Percentiles rank a stretch among this genome's conserved stretches.
Evolutionary conservation across 2,113 vertebrate genomes (phyloP).

Genomic region (Orycteropus afer): DNA sequence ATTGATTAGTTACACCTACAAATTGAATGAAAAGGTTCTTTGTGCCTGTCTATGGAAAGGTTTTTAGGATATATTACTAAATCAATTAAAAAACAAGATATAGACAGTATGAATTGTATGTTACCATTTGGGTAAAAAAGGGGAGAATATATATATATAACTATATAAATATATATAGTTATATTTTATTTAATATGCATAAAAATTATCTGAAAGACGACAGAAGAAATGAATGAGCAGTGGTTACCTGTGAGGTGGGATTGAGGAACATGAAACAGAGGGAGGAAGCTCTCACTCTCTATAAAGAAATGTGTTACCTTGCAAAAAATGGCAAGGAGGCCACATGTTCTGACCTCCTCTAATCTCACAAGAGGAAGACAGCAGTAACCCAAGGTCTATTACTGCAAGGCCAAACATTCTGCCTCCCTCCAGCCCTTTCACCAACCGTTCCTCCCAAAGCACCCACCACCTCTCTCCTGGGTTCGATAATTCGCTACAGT

Average conservation of each 20-base stretch:
- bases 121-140: not conserved
- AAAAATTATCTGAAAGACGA: constrained; percentile 28
- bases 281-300: not conserved
- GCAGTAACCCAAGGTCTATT: no score
- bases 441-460: no score
- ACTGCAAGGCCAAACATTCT: no score
- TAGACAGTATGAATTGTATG: not conserved
- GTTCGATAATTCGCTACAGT: no score
- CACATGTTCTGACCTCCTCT: no score
- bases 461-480: no score
- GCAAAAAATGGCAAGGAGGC: no score
- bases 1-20: not conserved
- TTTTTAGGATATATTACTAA: not conserved
- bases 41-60: not conserved
- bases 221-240: not conserved
- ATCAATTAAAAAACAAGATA: not conserved
- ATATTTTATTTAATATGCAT: not conserved
- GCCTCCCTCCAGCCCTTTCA: no score
- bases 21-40: not conserved
- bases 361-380: no score
- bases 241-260: not conserved
- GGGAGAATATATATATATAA: not conserved
- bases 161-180: not conserved
- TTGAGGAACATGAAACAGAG: not conserved
- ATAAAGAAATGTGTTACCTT: no score